A percentile compares a stretch with the other conserved stretches of the same genome.
Conservation (phyloP, 2,113 vertebrate species). For the Dromiciops gliroides region DNA sequence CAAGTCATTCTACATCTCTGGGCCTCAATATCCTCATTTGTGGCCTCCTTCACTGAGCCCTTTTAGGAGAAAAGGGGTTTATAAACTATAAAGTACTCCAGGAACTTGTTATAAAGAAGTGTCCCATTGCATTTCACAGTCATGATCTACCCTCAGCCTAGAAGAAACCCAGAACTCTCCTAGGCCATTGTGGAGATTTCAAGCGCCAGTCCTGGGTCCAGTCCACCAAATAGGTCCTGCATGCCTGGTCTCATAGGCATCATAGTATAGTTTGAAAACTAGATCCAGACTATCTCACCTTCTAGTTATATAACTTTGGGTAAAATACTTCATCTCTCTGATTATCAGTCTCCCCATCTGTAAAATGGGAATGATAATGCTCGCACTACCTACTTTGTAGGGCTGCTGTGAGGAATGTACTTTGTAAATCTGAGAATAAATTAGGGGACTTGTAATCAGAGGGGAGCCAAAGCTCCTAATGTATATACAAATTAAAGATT, state of each 20-base stretch:
- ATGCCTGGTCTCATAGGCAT: not conserved
- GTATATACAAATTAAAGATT: slow-evolving; percentile 45
- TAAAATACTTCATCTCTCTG: not conserved
- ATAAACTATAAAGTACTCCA: not conserved
- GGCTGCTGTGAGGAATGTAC: not conserved
- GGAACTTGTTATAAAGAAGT: not conserved
- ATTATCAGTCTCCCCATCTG: not conserved
- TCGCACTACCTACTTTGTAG: not conserved
- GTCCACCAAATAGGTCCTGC: not conserved
- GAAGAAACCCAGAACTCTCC: not conserved
- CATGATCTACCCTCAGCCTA: not conserved
- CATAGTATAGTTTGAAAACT: not conserved
- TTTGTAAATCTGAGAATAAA: not conserved
- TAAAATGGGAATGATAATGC: not conserved
- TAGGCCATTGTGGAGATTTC: not conserved
- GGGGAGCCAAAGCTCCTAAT: not conserved
- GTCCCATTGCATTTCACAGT: not conserved
- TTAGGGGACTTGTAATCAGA: not conserved
- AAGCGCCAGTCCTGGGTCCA: not conserved
- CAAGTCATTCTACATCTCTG: not conserved
- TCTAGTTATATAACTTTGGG: not conserved
- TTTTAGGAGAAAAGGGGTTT: not conserved
- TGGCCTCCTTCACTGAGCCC: not conserved
- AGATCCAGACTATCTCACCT: not conserved
- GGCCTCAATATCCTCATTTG: not conserved